Evolutionary conservation across 2,113 vertebrate genomes (phyloP), one percentile per base, ranked within the genome.

Genomic region (Sinocyclocheilus rhinocerous): DNA sequence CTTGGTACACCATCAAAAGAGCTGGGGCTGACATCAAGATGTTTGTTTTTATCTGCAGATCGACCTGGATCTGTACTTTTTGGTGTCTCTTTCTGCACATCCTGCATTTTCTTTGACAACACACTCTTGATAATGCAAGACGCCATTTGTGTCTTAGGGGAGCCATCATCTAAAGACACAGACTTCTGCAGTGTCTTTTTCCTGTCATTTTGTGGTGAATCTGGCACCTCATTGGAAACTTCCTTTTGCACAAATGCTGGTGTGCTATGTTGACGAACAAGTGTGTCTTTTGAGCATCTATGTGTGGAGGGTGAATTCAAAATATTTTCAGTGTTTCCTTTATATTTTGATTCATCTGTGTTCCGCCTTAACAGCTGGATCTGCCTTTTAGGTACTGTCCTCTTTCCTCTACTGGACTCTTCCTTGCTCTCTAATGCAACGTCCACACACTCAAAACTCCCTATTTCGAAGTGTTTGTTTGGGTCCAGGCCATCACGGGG

Each of bases 351-450:
- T 13, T 96, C 95, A 88, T 93, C 93, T 73, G 90, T 93, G 85
- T 96, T 94, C 76, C 93, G 95, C 75, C 94, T 96, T 82, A 97
- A 96, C 76, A 99, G 94, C 91, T 97, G 96, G 84, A 99, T 99
- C 93, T 98, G 97, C 81, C 97, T 96, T 89, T 99, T 99, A 67
- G 97, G 97, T 52, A 99, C 97, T 0, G 97, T 97, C 91, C 96
- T 96, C 90, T 95, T 94, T 85, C 93, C 92, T 81, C 88, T 95
- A 15, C 92, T 93, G 79, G 83, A 87, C 82, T 96, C 94, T 12
- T 96, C 95, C 0, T 93, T 84, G 26, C 90, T 96, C 91, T 99
- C 97, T 89, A 98, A 89, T 0, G 95, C 96, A 85, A 98, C 96
- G 13, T 98, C 97, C 83, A 97, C 94, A 6, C 97, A 97, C 89